Conservation (phyloP, 2,888 invertebrate genomes). For the Drosophila mayaguana region DNA sequence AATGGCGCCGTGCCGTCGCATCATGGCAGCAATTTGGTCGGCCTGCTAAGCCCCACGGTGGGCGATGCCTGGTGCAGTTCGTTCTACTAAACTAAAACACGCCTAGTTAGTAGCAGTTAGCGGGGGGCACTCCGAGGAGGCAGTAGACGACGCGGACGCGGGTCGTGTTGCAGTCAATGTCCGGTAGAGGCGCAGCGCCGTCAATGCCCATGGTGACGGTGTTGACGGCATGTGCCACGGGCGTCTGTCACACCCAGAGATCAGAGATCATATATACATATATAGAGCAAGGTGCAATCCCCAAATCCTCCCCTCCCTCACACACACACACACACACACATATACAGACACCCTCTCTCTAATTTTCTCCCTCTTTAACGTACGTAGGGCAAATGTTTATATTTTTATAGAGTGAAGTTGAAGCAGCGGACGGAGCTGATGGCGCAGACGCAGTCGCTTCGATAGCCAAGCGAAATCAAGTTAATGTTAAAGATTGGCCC, state of each 20-base stretch:
- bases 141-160: slow-evolving; percentile 52
- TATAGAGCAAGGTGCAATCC: slow-evolving; percentile 8
- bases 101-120: slow-evolving; percentile 15
- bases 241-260: slow-evolving; percentile 42
- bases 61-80: slow-evolving; percentile 84
- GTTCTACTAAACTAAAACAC: slow-evolving; percentile 70
- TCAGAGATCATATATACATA: slow-evolving; percentile 20
- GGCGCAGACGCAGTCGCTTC: slow-evolving; percentile 2
- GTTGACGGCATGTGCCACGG: slow-evolving; percentile 45
- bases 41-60: slow-evolving; percentile 80
- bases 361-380: background rate
- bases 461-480: slow-evolving; percentile 21
- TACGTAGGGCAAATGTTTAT: slow-evolving; percentile 56
- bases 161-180: slow-evolving; percentile 42
- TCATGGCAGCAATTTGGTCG: slow-evolving; percentile 59
- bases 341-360: background rate
- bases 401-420: slow-evolving; percentile 61
- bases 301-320: background rate
- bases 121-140: slow-evolving; percentile 42
- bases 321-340: slow-evolving; percentile 1
- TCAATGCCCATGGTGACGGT: slow-evolving; percentile 22
- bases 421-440: slow-evolving; percentile 1
- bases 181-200: slow-evolving; percentile 26
- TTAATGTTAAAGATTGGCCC: slow-evolving; percentile 27
- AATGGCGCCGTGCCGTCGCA: slow-evolving; percentile 56